Evolutionary conservation across 1,140 invertebrate genomes (phyloP).

Genomic region (Diachasmimorpha longicaudata): DNA sequence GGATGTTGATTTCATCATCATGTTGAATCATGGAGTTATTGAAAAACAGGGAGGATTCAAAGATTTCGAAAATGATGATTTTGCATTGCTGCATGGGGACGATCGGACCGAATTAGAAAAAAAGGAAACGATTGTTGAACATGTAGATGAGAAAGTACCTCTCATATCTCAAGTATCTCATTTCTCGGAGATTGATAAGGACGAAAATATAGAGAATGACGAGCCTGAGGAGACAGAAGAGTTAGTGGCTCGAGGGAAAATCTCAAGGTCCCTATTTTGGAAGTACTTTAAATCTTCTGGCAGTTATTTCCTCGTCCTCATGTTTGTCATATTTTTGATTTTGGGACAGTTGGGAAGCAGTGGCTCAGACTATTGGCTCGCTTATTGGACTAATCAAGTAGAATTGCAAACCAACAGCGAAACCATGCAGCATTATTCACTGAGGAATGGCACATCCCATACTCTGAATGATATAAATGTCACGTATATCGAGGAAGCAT

Average conservation of each 20-base stretch:
- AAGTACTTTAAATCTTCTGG: slow-evolving; percentile 67
- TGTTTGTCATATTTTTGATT: slow-evolving; percentile 53
- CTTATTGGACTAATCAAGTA: slow-evolving; percentile 63
- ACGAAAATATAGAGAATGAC: slow-evolving; percentile 53
- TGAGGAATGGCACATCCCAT: neutral
- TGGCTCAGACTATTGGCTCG: slow-evolving; percentile 69
- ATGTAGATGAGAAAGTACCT: neutral
- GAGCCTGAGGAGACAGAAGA: slow-evolving; percentile 65
- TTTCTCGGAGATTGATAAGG: slow-evolving; percentile 25
- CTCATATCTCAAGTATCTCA: neutral
- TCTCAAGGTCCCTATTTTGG: slow-evolving; percentile 61
- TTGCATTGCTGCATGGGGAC: slow-evolving; percentile 7
- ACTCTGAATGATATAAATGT: slow-evolving; percentile 14
- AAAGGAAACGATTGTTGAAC: no score
- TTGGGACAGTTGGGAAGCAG: slow-evolving; percentile 63
- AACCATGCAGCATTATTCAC: neutral
- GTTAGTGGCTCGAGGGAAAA: slow-evolving; percentile 66
- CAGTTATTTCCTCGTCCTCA: slow-evolving; percentile 54
- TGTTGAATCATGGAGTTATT: slow-evolving; percentile 72
- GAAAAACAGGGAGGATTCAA: slow-evolving; percentile 23
- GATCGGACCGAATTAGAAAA: neutral
- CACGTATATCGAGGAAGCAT: slow-evolving; percentile 25
- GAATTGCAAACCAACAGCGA: slow-evolving; percentile 31
- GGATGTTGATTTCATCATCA: slow-evolving; percentile 71
- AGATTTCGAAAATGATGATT: slow-evolving; percentile 19